phyloP scores from a whole-genome alignment of 2,888 invertebrate species.

The Scaptomyza cyrtandrae region DNA sequence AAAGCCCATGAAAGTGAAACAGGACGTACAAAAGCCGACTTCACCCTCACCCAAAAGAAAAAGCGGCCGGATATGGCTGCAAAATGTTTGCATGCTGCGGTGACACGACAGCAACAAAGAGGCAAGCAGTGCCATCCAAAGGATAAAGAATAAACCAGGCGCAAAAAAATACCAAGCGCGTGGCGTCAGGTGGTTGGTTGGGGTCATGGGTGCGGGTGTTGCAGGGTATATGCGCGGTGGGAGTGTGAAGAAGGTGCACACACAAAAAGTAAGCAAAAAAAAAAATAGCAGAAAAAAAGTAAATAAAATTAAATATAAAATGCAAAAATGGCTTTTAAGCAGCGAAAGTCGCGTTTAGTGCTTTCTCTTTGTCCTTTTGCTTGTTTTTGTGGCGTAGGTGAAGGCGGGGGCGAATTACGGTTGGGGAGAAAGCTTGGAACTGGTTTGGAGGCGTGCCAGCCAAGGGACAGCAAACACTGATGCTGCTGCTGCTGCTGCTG shows the following conservation, averaged over 20 bases:
- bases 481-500: slow-evolving; percentile 1
- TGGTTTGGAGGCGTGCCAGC: slow-evolving; percentile 23
- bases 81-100: slow-evolving; percentile 76
- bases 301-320: slow-evolving; percentile 76
- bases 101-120: slow-evolving; percentile 46
- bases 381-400: slow-evolving; percentile 1
- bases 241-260: slow-evolving; percentile 5
- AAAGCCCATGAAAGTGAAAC: slow-evolving; percentile 55
- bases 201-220: background rate
- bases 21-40: slow-evolving; percentile 15
- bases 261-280: background rate
- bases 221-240: too few relatives aligned
- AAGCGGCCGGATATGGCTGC: slow-evolving; percentile 55
- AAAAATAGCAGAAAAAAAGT: background rate
- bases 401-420: slow-evolving; percentile 11
- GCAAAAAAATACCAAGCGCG: slow-evolving; percentile 47
- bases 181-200: slow-evolving; percentile 25
- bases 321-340: slow-evolving; percentile 78
- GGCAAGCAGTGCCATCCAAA: slow-evolving; percentile 57
- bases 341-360: slow-evolving; percentile 72
- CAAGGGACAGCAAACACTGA: slow-evolving; percentile 29
- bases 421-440: slow-evolving; percentile 8
- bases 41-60: slow-evolving; percentile 2
- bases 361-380: slow-evolving; percentile 5
- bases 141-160: slow-evolving; percentile 73